Evolutionary conservation across 2,888 invertebrate genomes (phyloP).

Genomic region (Trachelus iudaicus): DNA sequence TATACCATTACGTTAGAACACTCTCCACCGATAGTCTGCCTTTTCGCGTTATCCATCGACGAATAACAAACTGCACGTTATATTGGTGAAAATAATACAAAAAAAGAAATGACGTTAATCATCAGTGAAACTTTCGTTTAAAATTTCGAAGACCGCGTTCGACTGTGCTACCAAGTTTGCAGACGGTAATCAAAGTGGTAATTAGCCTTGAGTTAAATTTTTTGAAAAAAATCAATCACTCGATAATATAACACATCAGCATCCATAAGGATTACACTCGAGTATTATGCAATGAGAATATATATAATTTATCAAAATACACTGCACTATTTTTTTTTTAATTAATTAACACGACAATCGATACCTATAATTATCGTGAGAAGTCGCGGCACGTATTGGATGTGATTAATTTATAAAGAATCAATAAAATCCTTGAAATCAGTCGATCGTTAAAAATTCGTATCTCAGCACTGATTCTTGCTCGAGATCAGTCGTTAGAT

Average conservation of each 20-base stretch:
- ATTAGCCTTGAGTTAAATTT: neutral
- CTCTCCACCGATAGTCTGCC: neutral
- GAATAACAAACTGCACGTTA: neutral
- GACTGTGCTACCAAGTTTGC: neutral
- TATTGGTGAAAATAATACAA: neutral
- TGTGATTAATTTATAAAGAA: neutral
- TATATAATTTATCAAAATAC: neutral
- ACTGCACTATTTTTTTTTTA: neutral
- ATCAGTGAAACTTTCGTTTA: conserved; percentile 9
- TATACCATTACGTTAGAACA: neutral
- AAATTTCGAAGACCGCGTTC: conserved; percentile 12
- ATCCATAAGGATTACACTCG: neutral
- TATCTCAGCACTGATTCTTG: neutral
- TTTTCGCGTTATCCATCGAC: neutral
- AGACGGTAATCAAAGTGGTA: neutral
- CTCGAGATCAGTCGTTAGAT: neutral
- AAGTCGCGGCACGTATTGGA: neutral
- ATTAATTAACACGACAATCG: neutral
- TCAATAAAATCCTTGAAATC: neutral
- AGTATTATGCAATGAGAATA: neutral
- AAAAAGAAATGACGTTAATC: neutral
- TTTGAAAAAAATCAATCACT: neutral
- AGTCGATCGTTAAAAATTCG: neutral
- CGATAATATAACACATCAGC: neutral
- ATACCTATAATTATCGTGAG: neutral